A percentile compares a stretch with the other conserved stretches of the same genome.
These are phyloP conservation scores for Asbolus verrucosus DNA, from an alignment of 1,140 invertebrate species.

Conservation along the genomic window DNA sequence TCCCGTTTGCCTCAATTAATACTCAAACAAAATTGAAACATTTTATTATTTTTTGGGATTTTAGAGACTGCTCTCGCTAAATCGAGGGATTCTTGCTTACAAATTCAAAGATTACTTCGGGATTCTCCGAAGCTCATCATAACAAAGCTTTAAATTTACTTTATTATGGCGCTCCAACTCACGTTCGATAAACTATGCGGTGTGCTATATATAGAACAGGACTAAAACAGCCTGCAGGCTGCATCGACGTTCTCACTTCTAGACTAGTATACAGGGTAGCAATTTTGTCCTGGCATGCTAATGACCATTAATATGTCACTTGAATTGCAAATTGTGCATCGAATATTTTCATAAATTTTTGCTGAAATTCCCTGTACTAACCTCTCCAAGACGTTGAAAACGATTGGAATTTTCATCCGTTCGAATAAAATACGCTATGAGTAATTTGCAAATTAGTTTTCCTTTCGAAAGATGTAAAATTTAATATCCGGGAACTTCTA, in stretches of 20 bases:
- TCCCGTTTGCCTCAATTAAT: too few relatives aligned
- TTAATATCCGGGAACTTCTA: too few relatives aligned
- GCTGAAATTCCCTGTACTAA: neutral
- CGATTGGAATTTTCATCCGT: too few relatives aligned
- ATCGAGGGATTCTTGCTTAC: too few relatives aligned
- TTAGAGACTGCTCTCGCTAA: too few relatives aligned
- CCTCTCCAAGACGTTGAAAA: neutral
- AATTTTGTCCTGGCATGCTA: constrained; percentile 28
- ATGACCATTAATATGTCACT: constrained; percentile 31
- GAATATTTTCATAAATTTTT: constrained; percentile 10
- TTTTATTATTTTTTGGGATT: too few relatives aligned
- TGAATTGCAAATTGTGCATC: constrained; percentile 16
- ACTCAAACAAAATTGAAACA: too few relatives aligned
- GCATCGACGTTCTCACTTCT: neutral
- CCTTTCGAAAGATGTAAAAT: too few relatives aligned
- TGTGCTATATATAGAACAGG: constrained; percentile 24
- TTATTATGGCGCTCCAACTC: constrained; percentile 7
- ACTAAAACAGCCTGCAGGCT: constrained; percentile 12
- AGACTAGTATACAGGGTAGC: neutral
- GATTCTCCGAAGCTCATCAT: constrained; percentile 10
- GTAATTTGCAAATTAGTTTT: too few relatives aligned
- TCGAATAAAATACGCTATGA: too few relatives aligned
- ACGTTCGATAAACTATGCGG: constrained; percentile 28
- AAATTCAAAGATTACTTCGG: constrained; percentile 1
- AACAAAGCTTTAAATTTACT: constrained; percentile 9